Percentiles rank a stretch among this genome's conserved stretches.
These are phyloP conservation scores for Acanthis flammea DNA, from an alignment of 2,797 vertebrate genomes.

Conservation along the genomic window DNA sequence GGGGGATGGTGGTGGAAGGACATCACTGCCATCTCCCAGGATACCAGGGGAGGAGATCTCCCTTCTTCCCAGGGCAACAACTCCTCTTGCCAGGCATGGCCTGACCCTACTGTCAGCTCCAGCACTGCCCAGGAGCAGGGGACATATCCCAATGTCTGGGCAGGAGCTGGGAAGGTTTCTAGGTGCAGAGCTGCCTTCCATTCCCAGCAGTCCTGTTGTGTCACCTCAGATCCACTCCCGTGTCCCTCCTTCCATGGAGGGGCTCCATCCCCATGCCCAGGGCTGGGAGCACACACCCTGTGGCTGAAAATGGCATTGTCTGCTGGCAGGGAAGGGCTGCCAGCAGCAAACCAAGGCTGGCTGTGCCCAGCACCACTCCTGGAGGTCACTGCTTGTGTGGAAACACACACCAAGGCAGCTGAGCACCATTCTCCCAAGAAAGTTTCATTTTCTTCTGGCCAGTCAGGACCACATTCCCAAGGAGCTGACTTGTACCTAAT, in stretches of 20 bases:
- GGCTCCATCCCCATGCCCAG: accelerated
- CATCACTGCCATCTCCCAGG: not conserved
- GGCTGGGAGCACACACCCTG: not conserved
- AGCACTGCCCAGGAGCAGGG: not conserved
- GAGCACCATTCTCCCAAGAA: not conserved
- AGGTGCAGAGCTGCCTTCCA: not conserved
- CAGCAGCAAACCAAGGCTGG: not conserved
- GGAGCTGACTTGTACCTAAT: not conserved
- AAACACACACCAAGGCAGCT: not conserved
- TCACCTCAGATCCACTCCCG: not conserved
- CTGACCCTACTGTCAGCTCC: not conserved
- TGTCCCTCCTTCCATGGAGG: not conserved
- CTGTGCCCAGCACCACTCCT: not conserved
- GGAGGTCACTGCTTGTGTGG: not conserved
- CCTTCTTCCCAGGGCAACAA: not conserved
- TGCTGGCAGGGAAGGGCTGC: not conserved
- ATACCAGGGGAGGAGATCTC: not conserved
- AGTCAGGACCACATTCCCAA: not conserved
- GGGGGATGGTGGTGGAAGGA: not conserved
- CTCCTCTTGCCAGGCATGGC: not conserved
- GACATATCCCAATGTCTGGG: not conserved
- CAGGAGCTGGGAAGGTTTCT: not conserved
- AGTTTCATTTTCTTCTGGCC: not conserved
- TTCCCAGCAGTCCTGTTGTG: not conserved
- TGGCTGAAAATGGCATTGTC: not conserved